Base-by-base conservation (phyloP, 1,140 invertebrate genomes). In the Drosophila lowei region DNA sequence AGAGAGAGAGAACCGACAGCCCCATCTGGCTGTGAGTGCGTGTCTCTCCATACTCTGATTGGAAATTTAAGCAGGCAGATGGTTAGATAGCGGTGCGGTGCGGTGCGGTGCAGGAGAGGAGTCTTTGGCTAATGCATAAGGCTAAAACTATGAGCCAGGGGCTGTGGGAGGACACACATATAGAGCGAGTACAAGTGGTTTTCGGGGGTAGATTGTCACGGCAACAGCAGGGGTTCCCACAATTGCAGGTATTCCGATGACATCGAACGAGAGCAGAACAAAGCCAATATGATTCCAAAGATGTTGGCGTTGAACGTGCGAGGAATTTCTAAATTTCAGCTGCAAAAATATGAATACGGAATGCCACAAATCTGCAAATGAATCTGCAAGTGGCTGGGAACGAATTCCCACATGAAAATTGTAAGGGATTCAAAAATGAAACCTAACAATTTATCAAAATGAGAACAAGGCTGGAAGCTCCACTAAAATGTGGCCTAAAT, bases 51-150 rank as follows among this genome's bases (percentile, higher is more conserved):
- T 65, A 59, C 47, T 71, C 30, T 73, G 71, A 72, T 72, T 72
- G 70, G 70, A 72, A 72, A 72, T 72, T 72, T 72, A 72, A 56
- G 68, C 68, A 56, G 50, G 50, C 56, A 21, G 25, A 43, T 47
- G 18, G 15, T 7, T 47, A 11, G 15, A 18, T 15, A 15, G 9
- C 18, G 61, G 34, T 48, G 8, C 34, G 11, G 6, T 2, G 25
- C 21, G 21, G 21, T 21, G 21, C 21, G 21, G 23, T 23, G 23
- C 23, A 28, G 6, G 23, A 16, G 9, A 30, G 9, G 44, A 13
- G 15, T 13, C 11, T 16, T 49, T 63, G 62, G 58, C 48, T 64
- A 64, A 64, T 64, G 59, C 62, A 64, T 63, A 64, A 64, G 66
- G 64, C 58, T 70, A 70, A 70, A 70, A 70, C 66, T 70, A 70